Evolutionary conservation across 2,797 vertebrate species (phyloP).

Genomic region (Delichon dasypus): DNA sequence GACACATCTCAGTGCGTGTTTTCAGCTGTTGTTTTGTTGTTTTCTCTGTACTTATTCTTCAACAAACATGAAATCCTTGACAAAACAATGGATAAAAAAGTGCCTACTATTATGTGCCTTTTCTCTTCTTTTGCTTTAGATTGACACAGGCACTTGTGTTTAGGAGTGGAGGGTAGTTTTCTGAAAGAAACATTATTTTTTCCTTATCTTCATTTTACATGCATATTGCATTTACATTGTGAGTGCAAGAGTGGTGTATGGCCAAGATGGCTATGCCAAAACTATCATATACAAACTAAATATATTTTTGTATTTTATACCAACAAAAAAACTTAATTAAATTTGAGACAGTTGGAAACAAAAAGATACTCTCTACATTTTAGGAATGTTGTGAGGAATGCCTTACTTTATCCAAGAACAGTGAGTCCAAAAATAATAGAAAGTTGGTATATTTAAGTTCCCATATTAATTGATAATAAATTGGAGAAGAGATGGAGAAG

Average conservation of each 20-base stretch:
- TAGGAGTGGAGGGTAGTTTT: background rate
- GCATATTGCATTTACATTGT: background rate
- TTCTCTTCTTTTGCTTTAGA: background rate
- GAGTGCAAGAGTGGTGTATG: background rate
- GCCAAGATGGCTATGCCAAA: background rate
- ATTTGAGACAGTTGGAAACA: background rate
- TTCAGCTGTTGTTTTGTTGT: background rate
- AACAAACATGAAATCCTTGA: background rate
- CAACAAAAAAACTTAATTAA: background rate
- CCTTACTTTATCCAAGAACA: background rate
- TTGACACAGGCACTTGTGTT: background rate
- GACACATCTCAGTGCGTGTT: background rate
- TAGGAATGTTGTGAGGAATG: background rate
- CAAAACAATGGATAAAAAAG: background rate
- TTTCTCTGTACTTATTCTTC: background rate
- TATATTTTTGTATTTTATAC: background rate
- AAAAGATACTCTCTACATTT: background rate
- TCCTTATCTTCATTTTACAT: background rate
- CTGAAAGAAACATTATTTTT: background rate
- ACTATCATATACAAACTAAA: background rate
- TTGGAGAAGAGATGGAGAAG: background rate
- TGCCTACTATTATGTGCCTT: background rate
- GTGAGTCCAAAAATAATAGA: background rate
- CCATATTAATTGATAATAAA: background rate
- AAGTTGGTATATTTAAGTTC: background rate